Base-by-base conservation (phyloP, 2,797 vertebrate species). In the Schizothorax lantsangensis region DNA sequence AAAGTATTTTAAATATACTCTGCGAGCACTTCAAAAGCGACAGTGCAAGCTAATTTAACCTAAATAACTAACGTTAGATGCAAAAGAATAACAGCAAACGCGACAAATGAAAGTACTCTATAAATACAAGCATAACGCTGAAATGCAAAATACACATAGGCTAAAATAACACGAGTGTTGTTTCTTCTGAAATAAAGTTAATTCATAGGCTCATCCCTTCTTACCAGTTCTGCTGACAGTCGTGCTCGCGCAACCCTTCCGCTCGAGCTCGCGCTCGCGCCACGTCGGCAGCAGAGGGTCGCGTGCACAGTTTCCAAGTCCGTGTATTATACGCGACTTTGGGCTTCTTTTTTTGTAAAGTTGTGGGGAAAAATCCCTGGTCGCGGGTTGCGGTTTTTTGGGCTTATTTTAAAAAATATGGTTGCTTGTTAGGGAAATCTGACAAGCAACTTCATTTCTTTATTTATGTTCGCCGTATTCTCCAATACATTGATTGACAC, bases 241-340 rank as follows among this genome's bases (percentile, higher is more conserved):
- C 79, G 85, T 43, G 90, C 89, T 90, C 88, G 77, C 83, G 33
- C 68, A 64, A 71, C 59, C 89, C 91, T 95, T 95, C 94, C 94
- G 94, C 94, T 92, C 93, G 83, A 84, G 64, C 89, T 82, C 88
- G 85, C 83, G 64, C 89, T 82, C 88, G 85, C 93, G 96, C 96
- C 96, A 96, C 96, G 96, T 96, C 95, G 94, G 94, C 96, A 96
- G 90, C 88, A 80, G 9, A 45, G 81, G 84, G 79, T 84, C 84
- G 81, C 72, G 83, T 87, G 84, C 89, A 30, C 30, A 30, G 30
- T 30, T 30, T 30, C 30, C 30, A 30, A 30, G 30, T 30, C 30
- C 30, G 30, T 30, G 30, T 30, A 30, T 30, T 30, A 30, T 30
- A 30, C 30, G 30, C 30, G 30, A 30, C 30, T 30, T 30, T 30